Percentiles rank a stretch among this genome's conserved stretches.
Conservation (phyloP, 2,797 vertebrate genomes). For the Mionectes olivaceus region DNA sequence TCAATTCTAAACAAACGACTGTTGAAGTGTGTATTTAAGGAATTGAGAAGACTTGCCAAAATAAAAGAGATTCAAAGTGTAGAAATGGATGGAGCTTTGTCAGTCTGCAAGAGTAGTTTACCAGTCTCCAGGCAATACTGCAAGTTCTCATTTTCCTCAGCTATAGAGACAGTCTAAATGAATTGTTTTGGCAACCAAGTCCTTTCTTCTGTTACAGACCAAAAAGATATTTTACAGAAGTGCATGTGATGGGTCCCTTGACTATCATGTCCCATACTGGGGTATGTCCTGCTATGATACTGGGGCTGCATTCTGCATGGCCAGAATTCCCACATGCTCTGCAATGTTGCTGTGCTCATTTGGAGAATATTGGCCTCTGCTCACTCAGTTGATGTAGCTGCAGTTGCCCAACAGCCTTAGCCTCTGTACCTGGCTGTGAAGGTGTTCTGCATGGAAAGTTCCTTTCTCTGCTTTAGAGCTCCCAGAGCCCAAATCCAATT, state of each 20-base stretch:
- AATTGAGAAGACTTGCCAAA: background rate
- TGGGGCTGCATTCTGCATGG: background rate
- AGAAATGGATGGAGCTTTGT: background rate
- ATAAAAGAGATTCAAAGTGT: background rate
- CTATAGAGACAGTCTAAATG: background rate
- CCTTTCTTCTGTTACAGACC: background rate
- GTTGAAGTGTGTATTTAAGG: background rate
- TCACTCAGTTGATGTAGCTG: rapidly evolving
- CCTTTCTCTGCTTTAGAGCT: background rate
- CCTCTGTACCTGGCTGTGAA: background rate
- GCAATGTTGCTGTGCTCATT: background rate
- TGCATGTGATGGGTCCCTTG: rapidly evolving
- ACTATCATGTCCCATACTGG: background rate
- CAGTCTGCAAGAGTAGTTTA: background rate
- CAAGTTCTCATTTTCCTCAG: background rate
- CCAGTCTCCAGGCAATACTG: background rate
- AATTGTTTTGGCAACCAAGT: background rate
- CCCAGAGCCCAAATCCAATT: background rate
- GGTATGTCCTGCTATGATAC: background rate
- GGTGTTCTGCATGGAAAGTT: background rate
- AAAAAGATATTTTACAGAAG: background rate
- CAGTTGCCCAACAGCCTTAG: background rate
- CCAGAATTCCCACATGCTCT: background rate
- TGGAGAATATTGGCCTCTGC: background rate
- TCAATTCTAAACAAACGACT: background rate